Evolutionary conservation across 1,140 invertebrate species (phyloP).

Genomic region (Drosophila prosaltans): DNA sequence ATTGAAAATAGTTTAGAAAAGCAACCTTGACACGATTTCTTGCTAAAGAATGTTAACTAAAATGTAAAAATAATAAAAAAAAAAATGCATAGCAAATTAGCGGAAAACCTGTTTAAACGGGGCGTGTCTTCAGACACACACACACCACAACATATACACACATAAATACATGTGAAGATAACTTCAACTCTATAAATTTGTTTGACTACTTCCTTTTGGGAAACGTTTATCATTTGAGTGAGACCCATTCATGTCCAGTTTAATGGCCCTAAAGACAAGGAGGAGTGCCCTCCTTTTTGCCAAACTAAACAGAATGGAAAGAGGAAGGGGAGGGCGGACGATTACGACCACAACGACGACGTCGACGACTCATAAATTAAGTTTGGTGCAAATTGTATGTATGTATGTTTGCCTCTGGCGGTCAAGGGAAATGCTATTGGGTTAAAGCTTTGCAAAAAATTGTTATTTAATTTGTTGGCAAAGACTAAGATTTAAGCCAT

Average conservation of each 20-base stretch:
- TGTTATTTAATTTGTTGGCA: constrained; percentile 60
- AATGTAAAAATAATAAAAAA: constrained; percentile 17
- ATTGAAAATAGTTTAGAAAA: not conserved
- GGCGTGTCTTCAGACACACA: constrained; percentile 8
- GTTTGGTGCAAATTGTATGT: constrained; percentile 41
- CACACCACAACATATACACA: not conserved
- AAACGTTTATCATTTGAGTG: constrained; percentile 47
- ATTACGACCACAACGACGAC: not conserved
- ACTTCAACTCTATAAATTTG: constrained; percentile 50
- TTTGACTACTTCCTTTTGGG: constrained; percentile 47
- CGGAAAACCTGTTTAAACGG: constrained; percentile 4
- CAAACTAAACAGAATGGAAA: too few species aligned
- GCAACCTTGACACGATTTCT: constrained; percentile 7
- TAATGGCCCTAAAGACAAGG: constrained; percentile 43
- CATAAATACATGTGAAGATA: constrained; percentile 24
- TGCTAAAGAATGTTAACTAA: constrained; percentile 1
- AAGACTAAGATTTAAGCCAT: constrained; percentile 51
- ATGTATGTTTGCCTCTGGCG: constrained; percentile 16
- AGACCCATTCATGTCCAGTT: constrained; percentile 53
- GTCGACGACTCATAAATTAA: constrained; percentile 53
- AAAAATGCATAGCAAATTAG: constrained; percentile 35
- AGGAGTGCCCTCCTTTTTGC: not conserved
- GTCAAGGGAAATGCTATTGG: constrained; percentile 9
- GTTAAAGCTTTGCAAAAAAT: constrained; percentile 52
- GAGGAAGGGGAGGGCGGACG: constrained; percentile 8